Conservation (phyloP, 2,797 vertebrate species). For the Luscinia luscinia region DNA sequence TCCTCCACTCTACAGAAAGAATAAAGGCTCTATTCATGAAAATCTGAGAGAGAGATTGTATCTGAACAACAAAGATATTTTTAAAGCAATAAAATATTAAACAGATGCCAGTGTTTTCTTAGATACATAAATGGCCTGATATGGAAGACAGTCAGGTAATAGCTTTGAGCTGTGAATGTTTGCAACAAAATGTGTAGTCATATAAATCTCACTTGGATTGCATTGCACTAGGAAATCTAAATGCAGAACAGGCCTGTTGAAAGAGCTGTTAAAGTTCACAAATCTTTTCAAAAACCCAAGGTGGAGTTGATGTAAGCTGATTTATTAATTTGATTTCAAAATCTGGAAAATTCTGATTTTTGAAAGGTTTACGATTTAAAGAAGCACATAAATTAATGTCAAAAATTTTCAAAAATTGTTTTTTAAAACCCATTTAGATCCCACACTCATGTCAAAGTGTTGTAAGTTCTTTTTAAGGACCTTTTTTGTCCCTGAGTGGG, state of each 20-base stretch:
- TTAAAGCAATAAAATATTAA: slow-evolving; percentile 62
- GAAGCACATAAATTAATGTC: neutral
- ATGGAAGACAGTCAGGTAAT: slow-evolving; percentile 49
- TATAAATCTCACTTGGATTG: slow-evolving; percentile 46
- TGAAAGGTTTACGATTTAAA: neutral
- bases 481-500: neutral
- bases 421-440: neutral
- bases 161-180: slow-evolving; percentile 42
- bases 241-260: slow-evolving; percentile 1
- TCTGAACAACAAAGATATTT: slow-evolving; percentile 54
- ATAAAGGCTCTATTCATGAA: slow-evolving; percentile 28
- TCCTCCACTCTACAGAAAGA: neutral
- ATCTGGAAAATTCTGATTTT: neutral
- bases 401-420: neutral
- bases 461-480: neutral
- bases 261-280: slow-evolving; percentile 25
- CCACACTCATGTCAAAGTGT: neutral
- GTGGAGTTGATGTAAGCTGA: neutral
- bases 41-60: neutral
- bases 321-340: neutral
- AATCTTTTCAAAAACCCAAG: neutral
- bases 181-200: slow-evolving; percentile 41
- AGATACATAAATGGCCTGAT: slow-evolving; percentile 49
- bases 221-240: slow-evolving; percentile 13
- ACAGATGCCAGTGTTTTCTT: slow-evolving; percentile 53